These are phyloP conservation scores for Microvelia longipes DNA, from an alignment of 1,140 invertebrate species.

Conservation along the genomic window DNA sequence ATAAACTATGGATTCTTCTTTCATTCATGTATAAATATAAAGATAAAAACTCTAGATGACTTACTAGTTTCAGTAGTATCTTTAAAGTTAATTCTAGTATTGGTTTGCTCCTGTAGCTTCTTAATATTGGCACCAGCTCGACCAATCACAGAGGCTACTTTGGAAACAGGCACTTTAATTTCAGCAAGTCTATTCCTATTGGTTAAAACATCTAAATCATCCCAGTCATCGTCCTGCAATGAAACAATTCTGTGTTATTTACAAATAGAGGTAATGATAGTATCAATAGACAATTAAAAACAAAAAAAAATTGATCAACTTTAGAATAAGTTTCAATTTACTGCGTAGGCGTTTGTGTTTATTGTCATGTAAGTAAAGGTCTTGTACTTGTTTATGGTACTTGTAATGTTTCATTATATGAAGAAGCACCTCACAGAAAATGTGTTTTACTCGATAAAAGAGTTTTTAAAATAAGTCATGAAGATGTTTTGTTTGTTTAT, in stretches of 20 bases:
- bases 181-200: slow-evolving; percentile 28
- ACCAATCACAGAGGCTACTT: slow-evolving; percentile 39
- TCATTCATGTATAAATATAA: no score
- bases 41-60: no score
- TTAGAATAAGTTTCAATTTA: no score
- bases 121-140: slow-evolving; percentile 48
- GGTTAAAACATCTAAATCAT: slow-evolving; percentile 9
- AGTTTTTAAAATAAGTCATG: no score
- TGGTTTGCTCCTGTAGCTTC: slow-evolving; percentile 49
- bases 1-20: no score
- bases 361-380: no score
- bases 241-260: not conserved
- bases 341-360: no score
- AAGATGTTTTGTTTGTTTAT: no score
- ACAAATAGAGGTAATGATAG: not conserved
- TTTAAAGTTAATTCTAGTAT: slow-evolving; percentile 49
- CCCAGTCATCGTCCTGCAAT: slow-evolving; percentile 9
- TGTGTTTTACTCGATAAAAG: no score
- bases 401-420: no score
- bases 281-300: not conserved
- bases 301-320: not conserved
- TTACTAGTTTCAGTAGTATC: slow-evolving; percentile 16
- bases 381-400: no score
- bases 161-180: slow-evolving; percentile 33
- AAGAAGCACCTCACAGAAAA: no score